These are phyloP conservation scores for Ethmia dodecea DNA, from an alignment of 2,888 invertebrate genomes.

Conservation along the genomic window DNA sequence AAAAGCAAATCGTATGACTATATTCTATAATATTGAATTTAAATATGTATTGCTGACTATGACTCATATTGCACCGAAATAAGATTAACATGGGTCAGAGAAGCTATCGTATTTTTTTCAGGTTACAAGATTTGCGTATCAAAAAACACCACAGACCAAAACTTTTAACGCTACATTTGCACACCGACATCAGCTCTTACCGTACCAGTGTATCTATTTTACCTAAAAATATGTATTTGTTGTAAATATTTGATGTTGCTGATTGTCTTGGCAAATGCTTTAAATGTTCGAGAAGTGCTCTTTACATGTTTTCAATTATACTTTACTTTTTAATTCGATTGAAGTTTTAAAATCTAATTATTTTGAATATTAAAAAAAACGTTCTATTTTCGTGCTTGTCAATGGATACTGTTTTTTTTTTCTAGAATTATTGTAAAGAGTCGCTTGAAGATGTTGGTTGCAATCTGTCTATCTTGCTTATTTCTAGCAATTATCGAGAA, in stretches of 20 bases:
- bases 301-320: slow-evolving; percentile 31
- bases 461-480: slow-evolving; percentile 56
- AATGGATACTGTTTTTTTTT: not conserved
- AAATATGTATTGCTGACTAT: too few relatives aligned
- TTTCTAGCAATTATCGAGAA: slow-evolving; percentile 36
- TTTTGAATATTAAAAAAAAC: not conserved
- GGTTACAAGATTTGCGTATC: slow-evolving; percentile 18
- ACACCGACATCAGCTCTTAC: slow-evolving; percentile 40
- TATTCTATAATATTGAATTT: too few relatives aligned
- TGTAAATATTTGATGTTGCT: slow-evolving; percentile 58
- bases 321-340: slow-evolving; percentile 9
- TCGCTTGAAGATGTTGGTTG: slow-evolving; percentile 42
- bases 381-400: not conserved
- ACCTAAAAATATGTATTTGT: slow-evolving; percentile 26
- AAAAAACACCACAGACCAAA: slow-evolving; percentile 18
- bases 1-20: too few relatives aligned
- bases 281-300: slow-evolving; percentile 55
- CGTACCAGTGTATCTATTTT: slow-evolving; percentile 16
- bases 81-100: too few relatives aligned
- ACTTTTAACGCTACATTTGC: slow-evolving; percentile 33
- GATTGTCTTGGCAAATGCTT: slow-evolving; percentile 65
- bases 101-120: slow-evolving; percentile 35
- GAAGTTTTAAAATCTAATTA: not conserved
- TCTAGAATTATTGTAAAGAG: slow-evolving; percentile 40
- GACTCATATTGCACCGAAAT: not conserved